A percentile compares a stretch with the other conserved stretches of the same genome.
Evolutionary conservation across 2,113 vertebrate species (phyloP).

Genomic region (Oncorhynchus tshawytscha): DNA sequence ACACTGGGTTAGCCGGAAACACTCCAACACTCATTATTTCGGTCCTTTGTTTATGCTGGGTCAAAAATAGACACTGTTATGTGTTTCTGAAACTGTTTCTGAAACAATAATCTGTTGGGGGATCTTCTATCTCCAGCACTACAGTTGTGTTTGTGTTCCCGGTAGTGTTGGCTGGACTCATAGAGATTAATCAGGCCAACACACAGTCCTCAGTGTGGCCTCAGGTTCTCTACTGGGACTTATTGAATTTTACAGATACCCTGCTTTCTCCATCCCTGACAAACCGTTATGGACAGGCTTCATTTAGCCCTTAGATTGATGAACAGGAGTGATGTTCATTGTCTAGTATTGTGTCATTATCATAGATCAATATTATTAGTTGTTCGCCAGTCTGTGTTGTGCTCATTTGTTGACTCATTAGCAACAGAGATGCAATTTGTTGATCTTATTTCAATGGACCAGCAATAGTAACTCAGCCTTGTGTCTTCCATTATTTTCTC

Average conservation of each 20-base stretch:
- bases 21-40: conserved; percentile 32
- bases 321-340: conserved; percentile 1
- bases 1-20: conserved; percentile 17
- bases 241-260: not conserved
- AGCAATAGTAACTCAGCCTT: not conserved
- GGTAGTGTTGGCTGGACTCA: not conserved
- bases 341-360: not conserved
- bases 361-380: not conserved
- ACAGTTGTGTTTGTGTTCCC: conserved; percentile 3
- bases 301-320: conserved; percentile 1
- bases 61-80: conserved; percentile 3
- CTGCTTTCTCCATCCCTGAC: not conserved
- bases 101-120: conserved; percentile 32
- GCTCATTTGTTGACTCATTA: not conserved
- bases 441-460: not conserved
- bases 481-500: not conserved
- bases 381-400: not conserved
- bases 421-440: not conserved
- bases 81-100: conserved; percentile 25
- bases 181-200: not conserved
- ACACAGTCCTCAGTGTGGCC: not conserved
- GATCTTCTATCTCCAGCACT: not conserved
- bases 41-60: conserved; percentile 29
- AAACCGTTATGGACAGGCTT: not conserved
- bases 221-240: too few species aligned